Base-by-base conservation (phyloP, 2,888 invertebrate genomes). In the Eristalis tenax region DNA sequence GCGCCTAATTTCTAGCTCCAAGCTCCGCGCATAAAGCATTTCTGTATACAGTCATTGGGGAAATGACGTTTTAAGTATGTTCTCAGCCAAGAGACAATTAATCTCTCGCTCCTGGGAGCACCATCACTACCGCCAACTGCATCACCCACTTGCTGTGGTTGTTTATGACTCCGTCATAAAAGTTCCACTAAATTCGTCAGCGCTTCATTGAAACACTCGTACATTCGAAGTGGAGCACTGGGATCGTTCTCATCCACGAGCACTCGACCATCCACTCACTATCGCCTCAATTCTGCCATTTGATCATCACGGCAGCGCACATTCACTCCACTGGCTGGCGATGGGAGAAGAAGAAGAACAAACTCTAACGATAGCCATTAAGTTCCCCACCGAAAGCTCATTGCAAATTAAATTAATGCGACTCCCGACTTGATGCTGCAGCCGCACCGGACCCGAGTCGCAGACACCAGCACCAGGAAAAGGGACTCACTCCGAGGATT, bases 381-480 rank as follows among this genome's bases (percentile, higher is more conserved):
- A 83, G 84, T 73, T 83, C 80, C 76, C 75, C 79, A 88, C 71
- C 43, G 86, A 82, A 50, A 77, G 82, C 83, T 88, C 88, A 88
- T 89, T 88, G 87, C 70, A 88, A 89, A 90, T 90, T 89, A 90
- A 90, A 89, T 89, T 89, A 89, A 90, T 89, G 88, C 70, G 77
- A 69, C 80, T 77, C 82, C 83, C 81, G 86, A 79, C 82, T 63
- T 18, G 50, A 43, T n/a, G 18, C 50, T 50, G 50, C 50, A 50
- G 18, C 18, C 50, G 6, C 50, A 50, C 50, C 50, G 50, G 50
- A 50, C 43, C 40, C n/a, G 18, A 18, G 5, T 50, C 50, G 50
- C 8, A 50, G 50, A 50, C 50, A 8, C 50, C 40, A 5, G 5
- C 43, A n/a, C 43, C 43, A 32, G 32, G 4, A 40, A 4, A n/a